Conservation (phyloP, 2,797 vertebrate genomes). For the Chelonia mydas region DNA sequence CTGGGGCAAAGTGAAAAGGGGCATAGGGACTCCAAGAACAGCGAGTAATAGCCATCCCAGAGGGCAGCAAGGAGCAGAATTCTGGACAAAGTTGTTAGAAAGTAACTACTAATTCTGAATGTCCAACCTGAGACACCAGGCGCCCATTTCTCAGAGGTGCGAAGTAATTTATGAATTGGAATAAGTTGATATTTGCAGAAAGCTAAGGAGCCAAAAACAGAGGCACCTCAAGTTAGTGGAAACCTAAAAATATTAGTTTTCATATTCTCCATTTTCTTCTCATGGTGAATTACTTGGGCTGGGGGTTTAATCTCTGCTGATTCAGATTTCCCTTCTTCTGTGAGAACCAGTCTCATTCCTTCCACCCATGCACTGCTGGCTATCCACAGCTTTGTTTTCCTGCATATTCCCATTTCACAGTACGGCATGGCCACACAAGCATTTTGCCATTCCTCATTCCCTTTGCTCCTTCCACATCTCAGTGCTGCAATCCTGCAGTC, state of each 20-base stretch:
- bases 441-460: background rate
- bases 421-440: accelerated
- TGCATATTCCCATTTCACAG: background rate
- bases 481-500: accelerated
- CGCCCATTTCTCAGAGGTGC: background rate
- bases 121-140: background rate
- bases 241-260: background rate
- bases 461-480: accelerated
- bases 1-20: too few species aligned
- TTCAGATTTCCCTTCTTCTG: background rate
- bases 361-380: background rate
- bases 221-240: background rate
- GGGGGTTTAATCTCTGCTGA: background rate
- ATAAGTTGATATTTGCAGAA: background rate
- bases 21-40: background rate
- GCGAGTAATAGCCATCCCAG: background rate
- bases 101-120: background rate
- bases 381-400: background rate
- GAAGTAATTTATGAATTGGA: background rate
- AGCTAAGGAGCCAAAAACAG: background rate
- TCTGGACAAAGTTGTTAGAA: background rate
- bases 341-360: background rate
- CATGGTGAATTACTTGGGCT: background rate
- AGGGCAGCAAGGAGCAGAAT: background rate
- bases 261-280: background rate